Evolutionary conservation across 2,113 vertebrate species (phyloP).

Genomic region (Meleagris gallopavo): DNA sequence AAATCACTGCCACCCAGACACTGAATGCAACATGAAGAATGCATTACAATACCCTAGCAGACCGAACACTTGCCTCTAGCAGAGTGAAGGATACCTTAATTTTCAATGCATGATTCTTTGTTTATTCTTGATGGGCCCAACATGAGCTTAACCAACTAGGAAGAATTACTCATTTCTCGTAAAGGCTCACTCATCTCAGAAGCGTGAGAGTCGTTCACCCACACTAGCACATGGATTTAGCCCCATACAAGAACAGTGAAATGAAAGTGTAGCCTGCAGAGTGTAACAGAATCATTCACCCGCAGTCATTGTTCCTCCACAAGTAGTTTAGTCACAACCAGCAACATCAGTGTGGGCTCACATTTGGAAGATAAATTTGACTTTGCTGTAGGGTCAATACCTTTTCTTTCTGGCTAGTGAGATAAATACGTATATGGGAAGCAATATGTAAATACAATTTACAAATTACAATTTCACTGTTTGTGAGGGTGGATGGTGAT

Average conservation of each 20-base stretch:
- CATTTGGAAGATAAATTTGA: background rate
- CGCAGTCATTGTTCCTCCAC: background rate
- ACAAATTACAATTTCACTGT: no score
- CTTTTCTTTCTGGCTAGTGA: background rate
- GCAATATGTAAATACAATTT: background rate
- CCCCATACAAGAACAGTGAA: background rate
- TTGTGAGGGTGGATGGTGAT: no score
- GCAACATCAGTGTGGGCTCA: background rate
- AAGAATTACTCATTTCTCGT: conserved; percentile 17
- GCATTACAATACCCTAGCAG: background rate
- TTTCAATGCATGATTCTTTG: background rate
- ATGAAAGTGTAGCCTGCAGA: background rate
- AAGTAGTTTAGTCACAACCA: background rate
- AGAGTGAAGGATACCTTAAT: background rate
- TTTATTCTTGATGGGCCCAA: background rate
- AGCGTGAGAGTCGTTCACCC: background rate
- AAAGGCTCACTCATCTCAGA: background rate
- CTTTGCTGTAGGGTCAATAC: background rate
- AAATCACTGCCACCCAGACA: background rate
- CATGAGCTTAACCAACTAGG: background rate
- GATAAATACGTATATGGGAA: background rate
- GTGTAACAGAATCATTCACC: background rate
- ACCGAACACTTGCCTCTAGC: background rate
- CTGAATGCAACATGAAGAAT: background rate
- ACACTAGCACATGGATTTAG: background rate